Percentiles rank a stretch among this genome's conserved stretches.
Evolutionary conservation across 2,797 vertebrate genomes (phyloP).

Genomic region (Xiphorhynchus erythropygius): DNA sequence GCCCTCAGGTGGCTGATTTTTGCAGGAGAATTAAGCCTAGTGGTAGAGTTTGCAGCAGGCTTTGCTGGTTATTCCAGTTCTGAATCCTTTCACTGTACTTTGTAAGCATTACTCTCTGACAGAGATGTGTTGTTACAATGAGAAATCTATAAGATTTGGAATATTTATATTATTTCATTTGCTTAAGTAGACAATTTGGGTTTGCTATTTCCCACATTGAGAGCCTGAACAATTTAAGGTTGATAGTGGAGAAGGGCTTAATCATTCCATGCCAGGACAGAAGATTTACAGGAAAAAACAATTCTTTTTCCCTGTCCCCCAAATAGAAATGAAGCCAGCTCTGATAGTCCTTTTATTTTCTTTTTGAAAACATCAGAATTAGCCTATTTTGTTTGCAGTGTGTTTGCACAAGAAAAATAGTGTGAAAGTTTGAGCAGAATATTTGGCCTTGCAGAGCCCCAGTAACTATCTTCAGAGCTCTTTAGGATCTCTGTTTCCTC

Average conservation of each 20-base stretch:
- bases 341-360: neutral
- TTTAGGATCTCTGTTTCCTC: neutral
- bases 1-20: constrained; percentile 63
- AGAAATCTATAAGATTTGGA: neutral
- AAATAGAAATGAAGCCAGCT: neutral
- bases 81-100: neutral
- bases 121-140: neutral
- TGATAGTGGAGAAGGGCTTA: neutral
- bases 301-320: neutral
- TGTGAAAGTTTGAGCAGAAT: neutral
- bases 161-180: neutral
- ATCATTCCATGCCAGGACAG: neutral
- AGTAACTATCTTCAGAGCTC: neutral
- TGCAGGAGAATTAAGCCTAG: neutral
- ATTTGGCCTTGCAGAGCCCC: neutral
- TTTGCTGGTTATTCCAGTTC: neutral
- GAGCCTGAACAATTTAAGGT: neutral
- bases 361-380: neutral
- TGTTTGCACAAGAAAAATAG: neutral
- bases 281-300: neutral
- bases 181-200: neutral
- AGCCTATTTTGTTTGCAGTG: neutral
- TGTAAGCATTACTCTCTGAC: neutral
- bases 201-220: neutral
- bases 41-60: constrained; percentile 4